phyloP scores from a whole-genome alignment of 2,113 vertebrate species.

The Python bivittatus region DNA sequence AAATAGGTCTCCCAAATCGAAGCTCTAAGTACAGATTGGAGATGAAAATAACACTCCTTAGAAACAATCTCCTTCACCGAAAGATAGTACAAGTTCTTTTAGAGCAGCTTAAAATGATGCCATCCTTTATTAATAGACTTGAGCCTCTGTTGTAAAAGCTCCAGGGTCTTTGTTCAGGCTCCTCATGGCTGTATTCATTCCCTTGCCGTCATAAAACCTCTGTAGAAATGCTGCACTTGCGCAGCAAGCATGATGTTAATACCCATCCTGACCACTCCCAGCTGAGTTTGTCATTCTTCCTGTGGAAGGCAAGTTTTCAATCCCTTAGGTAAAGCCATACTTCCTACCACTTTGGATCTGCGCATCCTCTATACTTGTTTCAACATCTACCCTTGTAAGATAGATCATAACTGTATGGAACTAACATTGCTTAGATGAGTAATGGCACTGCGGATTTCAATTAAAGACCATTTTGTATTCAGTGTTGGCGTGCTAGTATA shows the following conservation, averaged over 20 bases:
- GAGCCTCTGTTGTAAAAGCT: background rate
- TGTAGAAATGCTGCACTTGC: background rate
- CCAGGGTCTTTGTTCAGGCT: background rate
- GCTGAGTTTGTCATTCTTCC: slow-evolving; percentile 18
- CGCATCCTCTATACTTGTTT: background rate
- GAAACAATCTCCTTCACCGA: background rate
- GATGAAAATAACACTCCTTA: background rate
- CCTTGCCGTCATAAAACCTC: background rate
- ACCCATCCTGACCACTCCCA: background rate
- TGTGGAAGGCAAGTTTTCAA: slow-evolving; percentile 26
- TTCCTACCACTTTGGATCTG: background rate
- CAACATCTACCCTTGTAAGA: slow-evolving; percentile 22
- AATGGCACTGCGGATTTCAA: slow-evolving; percentile 24
- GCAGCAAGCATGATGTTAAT: background rate
- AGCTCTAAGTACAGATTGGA: background rate
- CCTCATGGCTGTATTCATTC: background rate
- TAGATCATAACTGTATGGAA: slow-evolving; percentile 28
- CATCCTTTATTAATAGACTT: background rate
- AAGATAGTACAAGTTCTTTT: background rate
- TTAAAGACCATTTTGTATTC: slow-evolving; percentile 43
- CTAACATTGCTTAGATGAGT: slow-evolving; percentile 32
- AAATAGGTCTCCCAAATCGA: background rate
- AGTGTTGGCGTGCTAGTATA: background rate
- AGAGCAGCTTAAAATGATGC: background rate
- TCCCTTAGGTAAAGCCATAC: slow-evolving; percentile 20